Base-by-base conservation (phyloP, 2,113 vertebrate species). In the Isurus oxyrinchus region DNA sequence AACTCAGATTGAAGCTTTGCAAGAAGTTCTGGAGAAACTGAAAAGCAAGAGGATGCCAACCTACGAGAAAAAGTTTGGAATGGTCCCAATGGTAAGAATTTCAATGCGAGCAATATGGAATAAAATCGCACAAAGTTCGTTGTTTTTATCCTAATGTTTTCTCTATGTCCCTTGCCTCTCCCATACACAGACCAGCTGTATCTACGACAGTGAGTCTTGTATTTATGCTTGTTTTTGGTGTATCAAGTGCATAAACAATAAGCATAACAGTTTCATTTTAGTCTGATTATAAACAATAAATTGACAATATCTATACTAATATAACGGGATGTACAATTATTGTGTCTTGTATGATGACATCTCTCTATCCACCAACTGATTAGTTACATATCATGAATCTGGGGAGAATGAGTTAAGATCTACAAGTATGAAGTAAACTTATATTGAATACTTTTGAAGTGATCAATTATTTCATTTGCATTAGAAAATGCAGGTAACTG, bases 11-110 rank as follows among this genome's bases (percentile, higher is more conserved):
- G 98, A 98, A 96, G 98, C 98, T n/a, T 97, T 98, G 96, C 98
- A 98, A 97, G 98, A 98, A 97, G 98, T 98, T 67, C 97, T 98
- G 97, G 98, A 98, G 97, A 98, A 98, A 97, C 98, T 98, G 97
- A 98, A 98, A 97, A 98, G 97, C 97, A 98, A 98, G 96, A 96
- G 98, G 55, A 97, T 98, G 49, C 98, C 98, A 0, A 96, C 97
- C 96, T 98, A 98, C 49, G 98, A 98, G 97, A 98, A 98, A 97
- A 98, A 98, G 97, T 98, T 98, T 5, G 98, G 98, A 67, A 98
- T 98, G 96, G 98, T 98, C 14, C 98, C 98, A 72, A 98, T 98
- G 98, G 98, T 98, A 97, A 98, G 98, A 63, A 63, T 2, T 96
- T 84, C 31, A 49, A 27, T 55, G 23, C 10, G 27, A 72, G 5